These are phyloP conservation scores for Chionodraco myersi DNA, from an alignment of 2,113 vertebrate genomes.

Conservation along the genomic window DNA sequence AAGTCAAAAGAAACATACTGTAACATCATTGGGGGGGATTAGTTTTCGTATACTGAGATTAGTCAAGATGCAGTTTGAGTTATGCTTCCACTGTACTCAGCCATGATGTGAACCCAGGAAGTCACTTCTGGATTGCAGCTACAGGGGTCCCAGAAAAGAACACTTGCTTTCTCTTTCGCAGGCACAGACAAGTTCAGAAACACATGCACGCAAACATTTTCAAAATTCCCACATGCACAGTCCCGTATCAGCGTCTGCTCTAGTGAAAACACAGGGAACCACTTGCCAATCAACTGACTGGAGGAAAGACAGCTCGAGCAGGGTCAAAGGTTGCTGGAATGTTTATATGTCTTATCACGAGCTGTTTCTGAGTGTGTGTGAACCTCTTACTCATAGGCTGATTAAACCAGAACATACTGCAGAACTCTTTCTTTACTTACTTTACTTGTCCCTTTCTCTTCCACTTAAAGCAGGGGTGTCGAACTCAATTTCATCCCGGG, in stretches of 20 bases:
- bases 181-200: slow-evolving; percentile 32
- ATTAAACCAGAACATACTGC: neutral
- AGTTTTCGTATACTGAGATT: slow-evolving; percentile 15
- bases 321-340: slow-evolving; percentile 38
- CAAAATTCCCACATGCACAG: neutral
- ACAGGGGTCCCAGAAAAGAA: slow-evolving; percentile 21
- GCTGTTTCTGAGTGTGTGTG: neutral
- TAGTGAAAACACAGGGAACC: neutral
- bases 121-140: slow-evolving; percentile 53
- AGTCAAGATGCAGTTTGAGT: slow-evolving; percentile 37
- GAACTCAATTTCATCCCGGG: too few relatives aligned
- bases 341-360: slow-evolving; percentile 50
- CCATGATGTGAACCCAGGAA: slow-evolving; percentile 45
- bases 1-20: neutral
- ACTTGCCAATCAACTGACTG: slow-evolving; percentile 21
- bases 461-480: too few relatives aligned
- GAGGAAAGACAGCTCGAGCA: slow-evolving; percentile 24
- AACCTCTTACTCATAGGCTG: neutral
- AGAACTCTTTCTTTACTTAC: neutral
- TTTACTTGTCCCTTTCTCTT: too few relatives aligned
- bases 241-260: slow-evolving; percentile 20
- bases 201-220: slow-evolving; percentile 16
- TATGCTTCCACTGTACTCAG: slow-evolving; percentile 25
- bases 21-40: neutral
- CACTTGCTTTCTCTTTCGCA: slow-evolving; percentile 26